These are phyloP conservation scores for Cisticola juncidis DNA, from an alignment of 2,113 vertebrate genomes.

Conservation along the genomic window DNA sequence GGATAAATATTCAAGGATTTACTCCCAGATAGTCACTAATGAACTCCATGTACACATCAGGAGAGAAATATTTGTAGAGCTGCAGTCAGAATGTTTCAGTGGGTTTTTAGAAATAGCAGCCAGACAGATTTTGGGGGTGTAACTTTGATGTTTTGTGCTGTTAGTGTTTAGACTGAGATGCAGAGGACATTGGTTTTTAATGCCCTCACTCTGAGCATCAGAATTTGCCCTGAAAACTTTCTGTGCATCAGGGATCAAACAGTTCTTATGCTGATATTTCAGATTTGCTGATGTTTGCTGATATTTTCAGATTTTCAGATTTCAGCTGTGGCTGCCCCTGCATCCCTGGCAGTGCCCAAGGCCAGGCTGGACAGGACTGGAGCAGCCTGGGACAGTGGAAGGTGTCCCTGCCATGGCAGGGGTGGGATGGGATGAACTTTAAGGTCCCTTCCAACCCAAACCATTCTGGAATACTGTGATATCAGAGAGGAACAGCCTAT, in stretches of 20 bases:
- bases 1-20: not conserved
- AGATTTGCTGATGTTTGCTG: too few species aligned
- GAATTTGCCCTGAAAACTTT: fast-evolving
- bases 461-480: not conserved
- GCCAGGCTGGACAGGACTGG: not conserved
- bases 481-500: not conserved
- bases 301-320: too few species aligned
- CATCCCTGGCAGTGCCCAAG: not conserved
- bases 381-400: fast-evolving
- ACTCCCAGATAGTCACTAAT: not conserved
- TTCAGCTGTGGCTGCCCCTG: not conserved
- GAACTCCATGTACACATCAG: not conserved
- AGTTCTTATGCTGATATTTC: not conserved
- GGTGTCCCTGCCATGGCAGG: not conserved
- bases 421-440: not conserved
- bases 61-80: not conserved
- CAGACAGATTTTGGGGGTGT: not conserved
- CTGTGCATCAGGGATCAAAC: not conserved
- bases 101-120: not conserved
- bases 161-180: not conserved
- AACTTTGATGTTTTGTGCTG: not conserved
- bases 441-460: not conserved
- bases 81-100: not conserved
- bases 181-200: not conserved
- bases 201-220: too few species aligned